A percentile compares a stretch with the other conserved stretches of the same genome.
phyloP scores from a whole-genome alignment of 2,888 invertebrate genomes.

The Drosophila algonquin region DNA sequence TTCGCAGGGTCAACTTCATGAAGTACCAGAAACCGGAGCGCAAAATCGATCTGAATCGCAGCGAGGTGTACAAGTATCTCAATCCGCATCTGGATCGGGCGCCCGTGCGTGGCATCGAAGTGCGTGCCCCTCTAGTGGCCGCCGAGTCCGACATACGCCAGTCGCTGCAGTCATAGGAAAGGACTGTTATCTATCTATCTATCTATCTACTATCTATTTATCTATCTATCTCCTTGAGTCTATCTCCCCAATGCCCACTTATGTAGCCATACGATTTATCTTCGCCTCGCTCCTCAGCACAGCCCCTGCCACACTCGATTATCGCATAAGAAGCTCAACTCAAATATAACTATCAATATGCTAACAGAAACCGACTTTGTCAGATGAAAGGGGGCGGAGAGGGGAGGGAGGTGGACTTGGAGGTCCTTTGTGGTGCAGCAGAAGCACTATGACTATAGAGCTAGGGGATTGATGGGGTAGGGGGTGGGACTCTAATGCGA shows the following conservation, averaged over 20 bases:
- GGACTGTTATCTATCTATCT: no score
- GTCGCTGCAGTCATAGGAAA: slow-evolving; percentile 73
- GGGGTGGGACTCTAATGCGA: slow-evolving; percentile 34
- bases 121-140: slow-evolving; percentile 86
- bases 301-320: slow-evolving; percentile 19
- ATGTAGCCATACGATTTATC: no score
- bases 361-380: slow-evolving; percentile 15
- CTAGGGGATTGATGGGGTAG: background rate
- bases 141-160: slow-evolving; percentile 87
- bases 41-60: slow-evolving; percentile 89
- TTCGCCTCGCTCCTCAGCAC: no score
- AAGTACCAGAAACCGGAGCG: slow-evolving; percentile 93
- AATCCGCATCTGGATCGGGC: slow-evolving; percentile 90
- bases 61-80: slow-evolving; percentile 90
- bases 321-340: slow-evolving; percentile 43
- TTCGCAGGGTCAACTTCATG: slow-evolving; percentile 93
- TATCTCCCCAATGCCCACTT: no score
- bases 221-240: no score
- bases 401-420: background rate
- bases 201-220: no score
- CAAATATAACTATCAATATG: slow-evolving; percentile 39
- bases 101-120: slow-evolving; percentile 88
- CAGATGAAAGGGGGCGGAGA: background rate
- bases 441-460: no score
- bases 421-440: no score